Conservation (phyloP, 1,140 invertebrate genomes). For the Zelostemma sp. region DNA sequence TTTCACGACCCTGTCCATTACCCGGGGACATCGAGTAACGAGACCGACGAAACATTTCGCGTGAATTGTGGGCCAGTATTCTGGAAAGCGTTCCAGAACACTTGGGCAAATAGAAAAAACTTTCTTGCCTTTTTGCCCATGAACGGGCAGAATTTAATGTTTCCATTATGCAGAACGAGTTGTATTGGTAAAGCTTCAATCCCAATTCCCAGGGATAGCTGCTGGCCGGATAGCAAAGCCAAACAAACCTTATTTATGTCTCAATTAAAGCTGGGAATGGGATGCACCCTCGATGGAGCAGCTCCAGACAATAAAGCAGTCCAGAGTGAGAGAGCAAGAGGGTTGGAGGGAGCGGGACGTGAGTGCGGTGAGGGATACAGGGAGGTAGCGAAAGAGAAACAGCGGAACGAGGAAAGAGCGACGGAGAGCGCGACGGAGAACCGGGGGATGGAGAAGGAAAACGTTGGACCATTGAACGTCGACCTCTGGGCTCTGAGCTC, state of each 20-base stretch:
- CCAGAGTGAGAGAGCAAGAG: slow-evolving; percentile 39
- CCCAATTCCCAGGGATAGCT: slow-evolving; percentile 67
- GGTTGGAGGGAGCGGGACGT: slow-evolving; percentile 36
- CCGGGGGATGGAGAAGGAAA: slow-evolving; percentile 61
- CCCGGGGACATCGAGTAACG: slow-evolving; percentile 12
- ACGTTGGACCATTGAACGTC: slow-evolving; percentile 67
- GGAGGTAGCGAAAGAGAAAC: slow-evolving; percentile 43
- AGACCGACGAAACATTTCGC: slow-evolving; percentile 37
- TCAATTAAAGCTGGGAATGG: slow-evolving; percentile 71
- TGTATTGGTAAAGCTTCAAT: slow-evolving; percentile 69
- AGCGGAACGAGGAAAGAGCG: slow-evolving; percentile 35
- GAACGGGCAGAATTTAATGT: slow-evolving; percentile 62
- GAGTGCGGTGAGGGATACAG: slow-evolving; percentile 21
- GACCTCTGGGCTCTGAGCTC: slow-evolving; percentile 67
- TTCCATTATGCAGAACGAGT: slow-evolving; percentile 70
- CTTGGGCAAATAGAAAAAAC: slow-evolving; percentile 51
- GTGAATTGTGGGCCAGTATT: slow-evolving; percentile 39
- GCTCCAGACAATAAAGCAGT: slow-evolving; percentile 70
- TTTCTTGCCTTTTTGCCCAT: slow-evolving; percentile 36
- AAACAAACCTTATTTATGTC: slow-evolving; percentile 73
- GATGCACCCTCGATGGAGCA: slow-evolving; percentile 70
- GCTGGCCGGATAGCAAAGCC: slow-evolving; percentile 65
- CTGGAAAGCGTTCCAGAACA: slow-evolving; percentile 46
- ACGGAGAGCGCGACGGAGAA: slow-evolving; percentile 35
- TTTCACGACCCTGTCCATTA: slow-evolving; percentile 14